Conservation (phyloP, 2,888 invertebrate genomes). For the Cinara cedri region DNA sequence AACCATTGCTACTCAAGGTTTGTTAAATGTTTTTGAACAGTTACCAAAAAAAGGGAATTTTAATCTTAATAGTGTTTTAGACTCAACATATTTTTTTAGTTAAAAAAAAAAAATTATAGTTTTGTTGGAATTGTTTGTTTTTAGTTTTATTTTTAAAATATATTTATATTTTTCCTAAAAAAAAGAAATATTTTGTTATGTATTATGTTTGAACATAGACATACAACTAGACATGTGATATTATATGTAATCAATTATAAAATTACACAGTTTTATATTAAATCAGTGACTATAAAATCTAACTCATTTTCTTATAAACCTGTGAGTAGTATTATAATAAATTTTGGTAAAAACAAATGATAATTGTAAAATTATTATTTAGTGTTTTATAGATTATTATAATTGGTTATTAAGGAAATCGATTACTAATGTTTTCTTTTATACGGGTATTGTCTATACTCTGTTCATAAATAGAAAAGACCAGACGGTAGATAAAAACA, state of each 20-base stretch:
- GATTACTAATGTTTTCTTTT: too few relatives aligned
- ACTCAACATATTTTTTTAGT: conserved; percentile 88
- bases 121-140: background rate
- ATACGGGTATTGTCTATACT: too few relatives aligned
- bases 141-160: conserved; percentile 47
- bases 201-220: background rate
- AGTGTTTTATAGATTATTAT: too few relatives aligned
- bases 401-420: too few relatives aligned
- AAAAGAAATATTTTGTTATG: background rate
- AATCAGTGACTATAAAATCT: too few relatives aligned
- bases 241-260: background rate
- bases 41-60: conserved; percentile 80
- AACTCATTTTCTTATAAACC: too few relatives aligned
- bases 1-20: conserved; percentile 66
- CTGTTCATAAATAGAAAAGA: too few relatives aligned
- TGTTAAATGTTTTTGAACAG: conserved; percentile 70
- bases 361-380: too few relatives aligned
- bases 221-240: background rate
- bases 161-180: conserved; percentile 43
- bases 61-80: conserved; percentile 74
- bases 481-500: too few relatives aligned
- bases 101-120: conserved; percentile 62
- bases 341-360: too few relatives aligned
- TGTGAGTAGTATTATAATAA: too few relatives aligned
- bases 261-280: background rate